phyloP scores from a whole-genome alignment of 2,113 vertebrate species.

The Pitta sordida region DNA sequence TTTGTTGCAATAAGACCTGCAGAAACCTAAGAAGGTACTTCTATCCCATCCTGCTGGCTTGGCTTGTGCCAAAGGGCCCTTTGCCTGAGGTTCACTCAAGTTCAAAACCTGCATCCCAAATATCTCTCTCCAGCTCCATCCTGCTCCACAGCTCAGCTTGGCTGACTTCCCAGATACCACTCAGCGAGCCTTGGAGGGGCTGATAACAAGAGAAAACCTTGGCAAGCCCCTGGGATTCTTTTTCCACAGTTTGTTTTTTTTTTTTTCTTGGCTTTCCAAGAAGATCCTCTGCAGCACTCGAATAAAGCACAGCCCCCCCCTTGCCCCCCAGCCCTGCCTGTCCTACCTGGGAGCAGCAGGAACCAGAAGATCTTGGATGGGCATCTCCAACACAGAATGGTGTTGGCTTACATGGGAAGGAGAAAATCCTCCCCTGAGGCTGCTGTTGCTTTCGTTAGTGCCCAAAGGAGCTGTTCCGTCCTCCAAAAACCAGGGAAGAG shows the following conservation, averaged over 20 bases:
- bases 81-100: not conserved
- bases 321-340: not conserved
- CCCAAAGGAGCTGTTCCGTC: not conserved
- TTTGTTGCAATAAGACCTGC: not conserved
- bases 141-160: not conserved
- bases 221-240: not conserved
- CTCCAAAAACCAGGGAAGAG: not conserved
- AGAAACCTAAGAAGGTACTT: not conserved
- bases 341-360: not conserved
- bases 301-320: not conserved
- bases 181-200: not conserved
- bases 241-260: fast-evolving
- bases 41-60: not conserved
- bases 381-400: not conserved
- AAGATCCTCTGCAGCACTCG: not conserved
- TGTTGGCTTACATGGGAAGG: not conserved
- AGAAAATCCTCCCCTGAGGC: not conserved
- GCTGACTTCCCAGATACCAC: constrained; percentile 33
- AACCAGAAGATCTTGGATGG: not conserved
- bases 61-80: not conserved
- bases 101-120: constrained; percentile 15
- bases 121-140: not conserved
- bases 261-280: not conserved
- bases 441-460: not conserved
- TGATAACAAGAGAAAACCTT: not conserved